These are phyloP conservation scores for Trissolcus brochymenae DNA, from an alignment of 2,888 invertebrate genomes.

Conservation along the genomic window DNA sequence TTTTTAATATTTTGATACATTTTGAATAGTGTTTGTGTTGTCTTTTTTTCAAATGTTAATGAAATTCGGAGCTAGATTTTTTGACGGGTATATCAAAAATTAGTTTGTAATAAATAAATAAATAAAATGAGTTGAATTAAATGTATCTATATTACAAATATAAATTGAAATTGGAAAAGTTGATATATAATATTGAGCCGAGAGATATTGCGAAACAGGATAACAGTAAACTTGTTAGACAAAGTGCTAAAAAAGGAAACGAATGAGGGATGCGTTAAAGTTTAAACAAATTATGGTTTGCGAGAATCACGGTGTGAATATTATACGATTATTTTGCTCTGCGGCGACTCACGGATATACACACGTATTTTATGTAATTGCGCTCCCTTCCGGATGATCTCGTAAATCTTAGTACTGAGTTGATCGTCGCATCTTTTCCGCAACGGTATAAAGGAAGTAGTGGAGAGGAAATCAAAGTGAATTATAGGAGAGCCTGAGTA, in stretches of 20 bases:
- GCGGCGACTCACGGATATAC: conserved; percentile 38
- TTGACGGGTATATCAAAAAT: too few relatives aligned
- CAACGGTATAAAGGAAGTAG: conserved; percentile 56
- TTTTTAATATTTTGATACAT: too few relatives aligned
- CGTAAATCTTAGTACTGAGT: conserved; percentile 62
- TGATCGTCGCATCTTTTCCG: conserved; percentile 54
- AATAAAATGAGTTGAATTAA: too few relatives aligned
- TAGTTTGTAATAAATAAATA: too few relatives aligned
- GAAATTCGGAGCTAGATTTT: too few relatives aligned
- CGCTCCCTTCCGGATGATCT: conserved; percentile 61
- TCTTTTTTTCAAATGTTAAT: too few relatives aligned
- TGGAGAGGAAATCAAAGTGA: conserved; percentile 56
- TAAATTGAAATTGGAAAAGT: too few relatives aligned
- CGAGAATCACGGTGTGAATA: conserved; percentile 25
- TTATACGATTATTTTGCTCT: conserved; percentile 31
- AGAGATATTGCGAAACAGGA: too few relatives aligned
- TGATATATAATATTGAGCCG: background rate
- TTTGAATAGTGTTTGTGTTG: too few relatives aligned
- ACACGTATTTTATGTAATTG: conserved; percentile 62
- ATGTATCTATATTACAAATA: too few relatives aligned
- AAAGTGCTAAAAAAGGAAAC: background rate
- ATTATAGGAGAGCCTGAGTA: conserved; percentile 46
- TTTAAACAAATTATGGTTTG: conserved; percentile 27
- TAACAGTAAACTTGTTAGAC: background rate
- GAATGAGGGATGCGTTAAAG: background rate